Evolutionary conservation across 2,113 vertebrate genomes (phyloP), one percentile per base, ranked within the genome.

Genomic region (Dermatemys mawii): DNA sequence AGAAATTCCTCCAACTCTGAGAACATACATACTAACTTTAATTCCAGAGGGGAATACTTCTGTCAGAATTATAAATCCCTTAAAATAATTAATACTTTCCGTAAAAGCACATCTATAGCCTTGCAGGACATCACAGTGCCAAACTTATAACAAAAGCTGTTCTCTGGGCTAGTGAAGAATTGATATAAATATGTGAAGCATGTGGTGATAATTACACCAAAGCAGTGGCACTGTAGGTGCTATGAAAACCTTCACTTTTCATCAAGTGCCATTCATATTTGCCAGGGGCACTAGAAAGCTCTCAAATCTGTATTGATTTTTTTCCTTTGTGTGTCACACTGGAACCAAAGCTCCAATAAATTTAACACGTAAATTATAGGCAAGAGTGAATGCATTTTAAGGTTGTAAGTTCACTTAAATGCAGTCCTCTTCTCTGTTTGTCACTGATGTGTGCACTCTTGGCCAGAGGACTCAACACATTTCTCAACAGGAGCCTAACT

Each of bases 361-460:
- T 96, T 96, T 94, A 97, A 97, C 95, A 94, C 93, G 55, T 93
- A 97, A 97, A 97, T 97, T 97, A 97, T 86, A 95, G 94, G 88
- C 54, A 89, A 57, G 78, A 94, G 57, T 97, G 97, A 90, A 91
- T 95, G 85, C 78, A 92, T 96, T 97, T 97, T 96, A 94, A 89
- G 87, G 81, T 91, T 78, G 81, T 92, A 96, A 92, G 80, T 97
- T 81, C 96, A 83, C 93, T 97, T 97, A 90, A 92, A 92, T 60
- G 88, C 89, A 93, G 96, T n/a, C 70, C 87, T 97, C 83, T 27
- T 82, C 84, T 93, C 96, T 78, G 80, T 86, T 96, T 93, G 83
- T 73, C 91, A 5, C 86, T 90, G 89, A 91, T 96, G 60, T 93
- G 41, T 90, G 70, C 84, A 57, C 88, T 57, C 93, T 96, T 97